These are phyloP conservation scores for Orycteropus afer DNA, from an alignment of 2,113 vertebrate species.

Conservation along the genomic window DNA sequence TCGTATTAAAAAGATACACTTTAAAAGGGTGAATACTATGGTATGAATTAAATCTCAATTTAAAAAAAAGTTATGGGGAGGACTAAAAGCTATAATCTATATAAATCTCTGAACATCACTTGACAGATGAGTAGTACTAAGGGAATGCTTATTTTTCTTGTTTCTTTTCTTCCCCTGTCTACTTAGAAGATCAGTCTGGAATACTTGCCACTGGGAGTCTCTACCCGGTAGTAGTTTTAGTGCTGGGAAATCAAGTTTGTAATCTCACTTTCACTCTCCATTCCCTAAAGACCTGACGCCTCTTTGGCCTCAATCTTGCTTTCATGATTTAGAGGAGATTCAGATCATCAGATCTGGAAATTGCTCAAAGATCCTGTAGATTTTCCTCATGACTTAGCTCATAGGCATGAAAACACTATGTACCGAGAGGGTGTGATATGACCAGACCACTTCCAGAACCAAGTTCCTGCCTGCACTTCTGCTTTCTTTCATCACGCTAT, in stretches of 20 bases:
- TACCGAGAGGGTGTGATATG: background rate
- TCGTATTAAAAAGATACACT: background rate
- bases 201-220: background rate
- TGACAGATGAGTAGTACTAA: background rate
- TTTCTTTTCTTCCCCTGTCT: background rate
- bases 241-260: background rate
- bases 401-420: no score
- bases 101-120: background rate
- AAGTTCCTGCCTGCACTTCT: no score
- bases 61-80: background rate
- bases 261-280: background rate
- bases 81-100: background rate
- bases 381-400: background rate
- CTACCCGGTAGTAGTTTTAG: background rate
- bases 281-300: background rate
- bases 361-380: background rate
- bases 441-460: background rate
- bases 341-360: background rate
- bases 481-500: background rate
- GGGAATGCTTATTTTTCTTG: background rate
- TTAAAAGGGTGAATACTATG: background rate
- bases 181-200: background rate
- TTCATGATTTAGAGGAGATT: background rate
- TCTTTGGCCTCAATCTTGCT: background rate
- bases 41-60: background rate